Evolutionary conservation across 2,888 invertebrate species (phyloP).

Genomic region (Cotesia congregata): DNA sequence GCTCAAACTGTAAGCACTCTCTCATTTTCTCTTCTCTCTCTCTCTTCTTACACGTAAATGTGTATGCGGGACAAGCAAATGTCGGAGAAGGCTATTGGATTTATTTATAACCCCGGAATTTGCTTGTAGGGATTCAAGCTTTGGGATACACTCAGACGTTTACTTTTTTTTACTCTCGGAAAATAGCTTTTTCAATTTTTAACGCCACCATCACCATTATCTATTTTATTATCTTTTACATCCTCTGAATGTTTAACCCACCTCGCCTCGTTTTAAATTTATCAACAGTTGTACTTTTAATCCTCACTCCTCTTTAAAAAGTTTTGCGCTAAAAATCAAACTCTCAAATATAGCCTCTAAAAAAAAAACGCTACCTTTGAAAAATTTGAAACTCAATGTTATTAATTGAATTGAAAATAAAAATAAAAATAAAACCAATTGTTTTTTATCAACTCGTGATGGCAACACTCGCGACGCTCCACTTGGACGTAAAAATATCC

Average conservation of each 20-base stretch:
- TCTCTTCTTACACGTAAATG: constrained; percentile 22
- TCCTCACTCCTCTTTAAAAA: neutral
- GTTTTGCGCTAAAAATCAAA: too few relatives aligned
- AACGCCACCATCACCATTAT: neutral
- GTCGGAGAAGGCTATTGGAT: constrained; percentile 43
- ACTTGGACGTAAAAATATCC: constrained; percentile 64
- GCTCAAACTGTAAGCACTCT: constrained; percentile 29
- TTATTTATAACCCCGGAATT: constrained; percentile 60
- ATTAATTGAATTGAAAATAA: neutral
- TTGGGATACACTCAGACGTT: constrained; percentile 23
- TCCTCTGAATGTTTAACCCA: neutral
- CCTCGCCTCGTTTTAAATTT: neutral
- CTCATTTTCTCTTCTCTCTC: constrained; percentile 16
- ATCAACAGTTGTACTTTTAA: neutral
- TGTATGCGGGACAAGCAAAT: constrained; percentile 31
- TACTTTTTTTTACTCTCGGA: constrained; percentile 11
- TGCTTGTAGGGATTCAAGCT: constrained; percentile 38
- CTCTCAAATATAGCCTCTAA: too few relatives aligned
- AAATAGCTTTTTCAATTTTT: constrained; percentile 21
- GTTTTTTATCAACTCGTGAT: neutral
- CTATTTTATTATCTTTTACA: constrained; percentile 12
- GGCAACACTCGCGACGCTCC: constrained; percentile 53
- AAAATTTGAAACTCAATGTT: neutral
- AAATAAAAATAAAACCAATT: neutral
- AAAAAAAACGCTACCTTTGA: neutral